These are phyloP conservation scores for Drosophila murphyi DNA, from an alignment of 1,140 invertebrate genomes.

Conservation along the genomic window DNA sequence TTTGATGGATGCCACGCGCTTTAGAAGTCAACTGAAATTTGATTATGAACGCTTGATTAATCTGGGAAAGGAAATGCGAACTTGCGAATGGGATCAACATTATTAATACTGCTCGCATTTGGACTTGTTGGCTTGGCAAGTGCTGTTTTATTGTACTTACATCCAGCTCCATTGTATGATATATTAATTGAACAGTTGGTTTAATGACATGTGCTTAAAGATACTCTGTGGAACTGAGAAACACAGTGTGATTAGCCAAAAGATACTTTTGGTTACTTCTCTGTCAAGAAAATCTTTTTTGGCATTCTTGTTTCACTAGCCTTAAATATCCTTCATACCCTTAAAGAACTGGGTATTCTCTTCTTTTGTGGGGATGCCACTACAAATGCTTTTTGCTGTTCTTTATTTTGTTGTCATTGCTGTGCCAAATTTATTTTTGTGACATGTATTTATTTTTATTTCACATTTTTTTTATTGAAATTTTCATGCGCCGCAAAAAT, in stretches of 20 bases:
- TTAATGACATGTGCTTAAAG: not conserved
- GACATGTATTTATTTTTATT: constrained; percentile 53
- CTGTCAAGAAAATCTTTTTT: not conserved
- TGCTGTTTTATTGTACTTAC: constrained; percentile 23
- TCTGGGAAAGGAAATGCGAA: constrained; percentile 6
- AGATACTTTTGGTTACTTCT: constrained; percentile 2
- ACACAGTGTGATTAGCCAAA: not conserved
- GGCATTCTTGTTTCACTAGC: not conserved
- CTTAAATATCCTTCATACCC: not conserved
- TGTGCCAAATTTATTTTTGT: constrained; percentile 43
- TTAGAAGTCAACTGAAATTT: constrained; percentile 28
- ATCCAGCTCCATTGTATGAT: constrained; percentile 7
- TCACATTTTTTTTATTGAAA: constrained; percentile 36
- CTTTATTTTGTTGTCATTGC: constrained; percentile 13
- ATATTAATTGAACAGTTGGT: constrained; percentile 1
- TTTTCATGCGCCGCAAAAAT: constrained; percentile 60
- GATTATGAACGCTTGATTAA: constrained; percentile 27
- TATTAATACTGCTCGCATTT: not conserved
- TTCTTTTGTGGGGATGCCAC: constrained; percentile 42
- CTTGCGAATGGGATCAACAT: constrained; percentile 1
- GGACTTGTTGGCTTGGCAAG: constrained; percentile 30
- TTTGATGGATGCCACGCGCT: constrained; percentile 69
- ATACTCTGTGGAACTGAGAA: constrained; percentile 3
- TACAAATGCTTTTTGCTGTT: constrained; percentile 28
- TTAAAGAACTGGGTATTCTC: constrained; percentile 3